Conservation (phyloP, 1,140 invertebrate species). For the Prorops nasuta region DNA sequence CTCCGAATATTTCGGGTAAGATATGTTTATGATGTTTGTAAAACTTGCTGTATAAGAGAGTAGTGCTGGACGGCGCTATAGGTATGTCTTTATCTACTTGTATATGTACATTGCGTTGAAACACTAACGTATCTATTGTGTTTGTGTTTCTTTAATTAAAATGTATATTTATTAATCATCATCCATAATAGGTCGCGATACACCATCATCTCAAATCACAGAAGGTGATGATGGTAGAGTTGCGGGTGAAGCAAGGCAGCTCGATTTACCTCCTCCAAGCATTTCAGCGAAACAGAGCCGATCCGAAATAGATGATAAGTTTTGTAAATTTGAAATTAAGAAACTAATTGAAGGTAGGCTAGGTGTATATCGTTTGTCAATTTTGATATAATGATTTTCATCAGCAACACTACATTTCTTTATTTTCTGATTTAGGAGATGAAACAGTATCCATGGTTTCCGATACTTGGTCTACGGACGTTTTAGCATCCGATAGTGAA, state of each 20-base stretch:
- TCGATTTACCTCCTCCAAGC: slow-evolving; percentile 60
- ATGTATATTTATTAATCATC: not conserved
- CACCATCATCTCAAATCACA: slow-evolving; percentile 88
- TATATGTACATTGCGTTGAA: too few species aligned
- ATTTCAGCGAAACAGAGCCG: slow-evolving; percentile 75
- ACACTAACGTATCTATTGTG: not conserved
- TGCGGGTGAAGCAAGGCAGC: slow-evolving; percentile 51
- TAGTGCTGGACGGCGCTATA: too few species aligned
- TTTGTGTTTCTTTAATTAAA: not conserved
- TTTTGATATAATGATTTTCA: not conserved
- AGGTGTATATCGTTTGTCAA: not conserved
- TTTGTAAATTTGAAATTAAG: slow-evolving; percentile 97
- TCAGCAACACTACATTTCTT: not conserved
- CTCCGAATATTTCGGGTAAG: slow-evolving; percentile 87
- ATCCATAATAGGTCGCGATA: slow-evolving; percentile 86
- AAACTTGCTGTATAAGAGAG: too few species aligned
- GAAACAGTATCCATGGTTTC: slow-evolving; percentile 94
- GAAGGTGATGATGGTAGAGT: slow-evolving; percentile 70
- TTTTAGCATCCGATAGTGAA: slow-evolving; percentile 92
- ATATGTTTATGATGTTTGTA: slow-evolving; percentile 36
- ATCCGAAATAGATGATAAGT: slow-evolving; percentile 96
- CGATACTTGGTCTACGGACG: slow-evolving; percentile 97
- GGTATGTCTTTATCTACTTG: too few species aligned
- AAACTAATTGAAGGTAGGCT: slow-evolving; percentile 78
- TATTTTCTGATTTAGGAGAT: slow-evolving; percentile 58